Evolutionary conservation across 2,797 vertebrate species (phyloP).

Genomic region (Leucoraja ocellata): DNA sequence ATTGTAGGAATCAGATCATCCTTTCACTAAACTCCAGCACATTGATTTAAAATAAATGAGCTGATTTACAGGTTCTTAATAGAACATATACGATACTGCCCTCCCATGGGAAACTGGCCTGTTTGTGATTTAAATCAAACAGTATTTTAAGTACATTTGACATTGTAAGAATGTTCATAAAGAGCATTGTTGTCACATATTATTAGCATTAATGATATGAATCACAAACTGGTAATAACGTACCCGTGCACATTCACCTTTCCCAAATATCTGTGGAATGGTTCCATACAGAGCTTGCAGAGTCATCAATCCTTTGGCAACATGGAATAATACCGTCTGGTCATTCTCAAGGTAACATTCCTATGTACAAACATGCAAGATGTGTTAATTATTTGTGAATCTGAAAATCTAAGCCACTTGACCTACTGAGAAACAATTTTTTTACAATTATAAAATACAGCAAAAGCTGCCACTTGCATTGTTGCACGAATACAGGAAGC

Average conservation of each 20-base stretch:
- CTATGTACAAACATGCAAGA: slow-evolving; percentile 51
- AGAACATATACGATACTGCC: neutral
- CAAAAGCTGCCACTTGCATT: neutral
- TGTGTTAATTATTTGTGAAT: neutral
- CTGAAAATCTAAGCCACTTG: neutral
- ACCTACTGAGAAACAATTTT: neutral
- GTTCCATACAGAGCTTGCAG: slow-evolving; percentile 91
- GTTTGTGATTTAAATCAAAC: neutral
- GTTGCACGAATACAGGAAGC: neutral
- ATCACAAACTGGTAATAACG: slow-evolving; percentile 41
- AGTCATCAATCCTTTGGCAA: slow-evolving; percentile 92
- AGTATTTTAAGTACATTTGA: neutral
- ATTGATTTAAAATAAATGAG: neutral
- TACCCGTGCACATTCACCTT: slow-evolving; percentile 92
- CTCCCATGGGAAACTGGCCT: neutral
- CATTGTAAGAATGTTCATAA: neutral
- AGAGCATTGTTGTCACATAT: neutral
- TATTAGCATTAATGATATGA: neutral
- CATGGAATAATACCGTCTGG: slow-evolving; percentile 92
- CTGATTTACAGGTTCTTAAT: neutral
- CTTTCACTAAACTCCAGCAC: neutral
- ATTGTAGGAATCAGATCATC: neutral
- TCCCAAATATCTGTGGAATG: slow-evolving; percentile 93
- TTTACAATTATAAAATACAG: too few relatives aligned
- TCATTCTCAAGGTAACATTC: slow-evolving; percentile 97